Evolutionary conservation across 2,888 invertebrate species (phyloP).

Genomic region (Drosophila anomalipes): DNA sequence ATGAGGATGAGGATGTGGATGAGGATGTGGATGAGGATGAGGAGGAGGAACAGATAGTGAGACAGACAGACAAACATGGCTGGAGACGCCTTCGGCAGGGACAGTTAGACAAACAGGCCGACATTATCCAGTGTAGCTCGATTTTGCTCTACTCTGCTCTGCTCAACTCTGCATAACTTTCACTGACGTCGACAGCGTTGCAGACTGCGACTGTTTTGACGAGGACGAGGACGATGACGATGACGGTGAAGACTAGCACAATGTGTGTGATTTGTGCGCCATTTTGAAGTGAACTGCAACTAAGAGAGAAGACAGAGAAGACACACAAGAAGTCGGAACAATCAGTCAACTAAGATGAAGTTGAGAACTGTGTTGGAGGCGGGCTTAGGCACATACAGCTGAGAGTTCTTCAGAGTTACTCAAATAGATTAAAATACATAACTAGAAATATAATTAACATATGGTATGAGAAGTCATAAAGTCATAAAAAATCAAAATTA

Average conservation of each 20-base stretch:
- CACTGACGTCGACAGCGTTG: constrained; percentile 54
- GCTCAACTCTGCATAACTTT: constrained; percentile 64
- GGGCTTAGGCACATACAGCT: background rate
- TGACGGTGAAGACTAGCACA: constrained; percentile 38
- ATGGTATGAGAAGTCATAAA: background rate
- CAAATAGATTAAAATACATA: background rate
- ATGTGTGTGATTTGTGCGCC: constrained; percentile 52
- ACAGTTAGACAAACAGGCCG: constrained; percentile 72
- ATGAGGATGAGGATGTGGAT: background rate
- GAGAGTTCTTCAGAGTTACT: background rate
- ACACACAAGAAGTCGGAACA: constrained; percentile 8
- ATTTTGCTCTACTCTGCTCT: constrained; percentile 1
- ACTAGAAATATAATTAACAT: background rate
- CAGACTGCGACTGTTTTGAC: constrained; percentile 5
- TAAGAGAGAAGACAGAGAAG: background rate
- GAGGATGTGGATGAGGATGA: background rate
- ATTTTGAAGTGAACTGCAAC: constrained; percentile 28
- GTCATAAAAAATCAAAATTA: background rate
- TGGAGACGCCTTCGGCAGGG: constrained; percentile 45
- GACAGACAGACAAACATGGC: constrained; percentile 54
- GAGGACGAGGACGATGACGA: constrained; percentile 5
- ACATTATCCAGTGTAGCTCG: constrained; percentile 68
- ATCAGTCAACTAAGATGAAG: constrained; percentile 28
- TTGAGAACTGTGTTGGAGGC: constrained; percentile 13
- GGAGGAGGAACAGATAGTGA: constrained; percentile 4